Percentiles rank a stretch among this genome's conserved stretches.
phyloP scores from a whole-genome alignment of 2,888 invertebrate genomes.

The Cheilosia impressa region DNA sequence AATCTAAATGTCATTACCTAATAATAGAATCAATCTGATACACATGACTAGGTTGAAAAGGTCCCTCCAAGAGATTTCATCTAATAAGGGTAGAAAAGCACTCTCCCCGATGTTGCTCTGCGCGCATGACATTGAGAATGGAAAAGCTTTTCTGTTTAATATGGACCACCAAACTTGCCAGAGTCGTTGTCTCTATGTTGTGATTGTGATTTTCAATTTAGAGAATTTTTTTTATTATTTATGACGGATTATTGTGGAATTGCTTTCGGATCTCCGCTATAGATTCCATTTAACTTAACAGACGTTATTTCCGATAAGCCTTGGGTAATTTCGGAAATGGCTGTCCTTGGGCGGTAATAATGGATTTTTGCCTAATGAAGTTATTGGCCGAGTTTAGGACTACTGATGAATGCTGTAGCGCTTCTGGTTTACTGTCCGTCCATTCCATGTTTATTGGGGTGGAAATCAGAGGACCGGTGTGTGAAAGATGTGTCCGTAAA shows the following conservation, averaged over 20 bases:
- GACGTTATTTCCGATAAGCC: background rate
- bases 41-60: constrained; percentile 40
- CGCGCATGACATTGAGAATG: constrained; percentile 26
- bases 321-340: background rate
- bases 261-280: background rate
- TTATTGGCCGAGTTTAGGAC: background rate
- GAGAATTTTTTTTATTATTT: constrained; percentile 4
- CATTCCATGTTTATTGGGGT: no score
- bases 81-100: constrained; percentile 1
- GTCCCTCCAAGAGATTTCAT: constrained; percentile 27
- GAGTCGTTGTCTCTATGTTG: background rate
- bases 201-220: background rate
- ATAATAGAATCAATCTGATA: constrained; percentile 66
- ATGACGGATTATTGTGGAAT: background rate
- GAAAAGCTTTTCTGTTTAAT: background rate
- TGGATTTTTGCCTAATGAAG: background rate
- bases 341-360: background rate
- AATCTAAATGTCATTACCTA: constrained; percentile 69
- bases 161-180: background rate
- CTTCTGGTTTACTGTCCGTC: background rate
- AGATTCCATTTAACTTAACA: background rate
- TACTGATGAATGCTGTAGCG: background rate
- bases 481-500: no score
- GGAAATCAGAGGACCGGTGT: no score
- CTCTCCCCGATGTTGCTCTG: constrained; percentile 1